Evolutionary conservation across 2,888 invertebrate genomes (phyloP).

Genomic region (Polylopha cassiicola): DNA sequence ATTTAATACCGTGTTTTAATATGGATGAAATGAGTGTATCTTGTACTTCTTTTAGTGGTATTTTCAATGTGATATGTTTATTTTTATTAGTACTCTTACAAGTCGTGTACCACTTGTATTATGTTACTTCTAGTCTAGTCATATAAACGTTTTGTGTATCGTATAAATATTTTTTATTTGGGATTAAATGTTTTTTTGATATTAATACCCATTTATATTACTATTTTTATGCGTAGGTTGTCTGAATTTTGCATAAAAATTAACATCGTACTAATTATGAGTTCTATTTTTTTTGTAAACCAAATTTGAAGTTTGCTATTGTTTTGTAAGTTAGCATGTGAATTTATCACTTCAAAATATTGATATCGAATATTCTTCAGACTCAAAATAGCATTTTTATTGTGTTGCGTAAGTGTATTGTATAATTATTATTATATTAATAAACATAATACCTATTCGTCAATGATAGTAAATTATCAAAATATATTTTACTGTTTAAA

Average conservation of each 20-base stretch:
- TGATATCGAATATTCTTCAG: too few species aligned
- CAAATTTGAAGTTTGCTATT: too few species aligned
- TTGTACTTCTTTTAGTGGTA: neutral
- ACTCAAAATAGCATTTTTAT: too few species aligned
- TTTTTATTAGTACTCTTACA: slow-evolving; percentile 5
- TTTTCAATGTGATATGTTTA: neutral
- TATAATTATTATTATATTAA: slow-evolving; percentile 19
- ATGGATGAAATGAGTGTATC: neutral
- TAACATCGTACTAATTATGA: too few species aligned
- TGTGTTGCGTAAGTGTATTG: slow-evolving; percentile 30
- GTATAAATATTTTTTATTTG: neutral
- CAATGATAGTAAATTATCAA: slow-evolving; percentile 15
- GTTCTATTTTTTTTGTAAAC: too few species aligned
- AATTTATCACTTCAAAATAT: too few species aligned
- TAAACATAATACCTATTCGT: slow-evolving; percentile 26
- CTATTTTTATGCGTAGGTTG: too few species aligned
- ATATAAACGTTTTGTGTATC: slow-evolving; percentile 4
- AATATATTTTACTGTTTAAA: slow-evolving; percentile 6
- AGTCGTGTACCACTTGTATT: too few species aligned
- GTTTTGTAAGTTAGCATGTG: too few species aligned
- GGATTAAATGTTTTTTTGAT: neutral
- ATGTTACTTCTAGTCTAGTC: slow-evolving; percentile 20
- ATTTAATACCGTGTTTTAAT: neutral
- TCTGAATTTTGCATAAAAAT: too few species aligned
- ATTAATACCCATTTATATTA: too few species aligned